These are phyloP conservation scores for Martes martes DNA, from an alignment of 2,113 vertebrate species.

Conservation along the genomic window DNA sequence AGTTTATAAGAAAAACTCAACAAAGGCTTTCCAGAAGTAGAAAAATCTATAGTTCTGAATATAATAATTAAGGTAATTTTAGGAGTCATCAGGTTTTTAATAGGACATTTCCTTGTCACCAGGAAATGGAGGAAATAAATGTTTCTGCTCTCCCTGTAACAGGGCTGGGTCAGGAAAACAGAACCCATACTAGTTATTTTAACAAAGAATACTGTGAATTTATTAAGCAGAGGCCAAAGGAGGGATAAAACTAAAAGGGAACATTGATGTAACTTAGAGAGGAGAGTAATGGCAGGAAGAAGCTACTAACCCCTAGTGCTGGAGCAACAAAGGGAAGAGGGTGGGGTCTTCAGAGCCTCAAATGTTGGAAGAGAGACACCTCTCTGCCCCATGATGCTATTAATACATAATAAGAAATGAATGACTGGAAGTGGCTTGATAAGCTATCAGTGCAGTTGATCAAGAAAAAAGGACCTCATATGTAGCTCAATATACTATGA, in stretches of 20 bases:
- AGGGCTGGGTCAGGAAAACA: not conserved
- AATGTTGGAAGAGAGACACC: not conserved
- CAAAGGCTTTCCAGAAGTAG: not conserved
- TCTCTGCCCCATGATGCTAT: not conserved
- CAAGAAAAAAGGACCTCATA: not conserved
- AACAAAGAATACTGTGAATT: not conserved
- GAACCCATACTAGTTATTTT: not conserved
- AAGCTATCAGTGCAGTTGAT: not conserved
- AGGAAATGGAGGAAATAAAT: not conserved
- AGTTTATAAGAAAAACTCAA: not conserved
- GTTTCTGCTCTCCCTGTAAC: not conserved
- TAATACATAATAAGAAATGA: not conserved
- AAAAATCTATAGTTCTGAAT: not conserved
- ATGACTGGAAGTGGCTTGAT: not conserved
- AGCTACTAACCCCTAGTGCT: not conserved
- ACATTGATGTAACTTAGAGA: not conserved
- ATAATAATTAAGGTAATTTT: not conserved
- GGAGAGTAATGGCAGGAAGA: not conserved
- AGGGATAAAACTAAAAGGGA: not conserved
- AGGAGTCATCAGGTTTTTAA: not conserved
- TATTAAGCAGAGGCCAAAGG: not conserved
- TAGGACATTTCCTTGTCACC: not conserved
- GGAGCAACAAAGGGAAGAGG: not conserved
- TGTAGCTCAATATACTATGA: not conserved
- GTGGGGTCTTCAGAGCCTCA: not conserved